Percentiles rank a stretch among this genome's conserved stretches.
These are phyloP conservation scores for Polyodon spathula DNA, from an alignment of 2,113 vertebrate species.

Conservation along the genomic window DNA sequence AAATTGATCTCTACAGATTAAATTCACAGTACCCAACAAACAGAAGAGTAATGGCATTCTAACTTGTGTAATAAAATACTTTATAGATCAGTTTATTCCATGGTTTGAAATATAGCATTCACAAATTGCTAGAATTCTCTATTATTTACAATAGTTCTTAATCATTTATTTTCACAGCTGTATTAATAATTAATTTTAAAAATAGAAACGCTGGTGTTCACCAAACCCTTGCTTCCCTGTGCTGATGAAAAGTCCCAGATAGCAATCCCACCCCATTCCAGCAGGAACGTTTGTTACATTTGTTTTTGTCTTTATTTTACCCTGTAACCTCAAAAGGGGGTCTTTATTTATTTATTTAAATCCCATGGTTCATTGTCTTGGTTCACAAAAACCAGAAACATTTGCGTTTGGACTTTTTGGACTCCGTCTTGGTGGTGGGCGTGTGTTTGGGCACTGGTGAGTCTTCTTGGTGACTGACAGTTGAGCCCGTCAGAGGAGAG, in stretches of 20 bases:
- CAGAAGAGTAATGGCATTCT: conserved; percentile 11
- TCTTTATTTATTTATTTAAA: not conserved
- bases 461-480: not conserved
- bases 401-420: conserved; percentile 58
- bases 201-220: conserved; percentile 60
- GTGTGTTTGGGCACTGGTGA: conserved; percentile 10
- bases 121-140: conserved; percentile 33
- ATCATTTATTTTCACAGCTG: conserved; percentile 38
- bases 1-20: no score
- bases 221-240: conserved; percentile 53
- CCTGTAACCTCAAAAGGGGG: conserved; percentile 11
- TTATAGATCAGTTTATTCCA: conserved; percentile 22
- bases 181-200: conserved; percentile 40
- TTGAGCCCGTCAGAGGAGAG: conserved; percentile 33
- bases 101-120: conserved; percentile 30
- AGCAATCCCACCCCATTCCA: no score
- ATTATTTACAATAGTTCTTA: conserved; percentile 27
- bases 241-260: conserved; percentile 25
- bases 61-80: conserved; percentile 30
- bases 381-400: conserved; percentile 66
- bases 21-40: no score
- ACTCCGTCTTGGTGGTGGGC: conserved; percentile 21
- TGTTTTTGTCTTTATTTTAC: conserved; percentile 16
- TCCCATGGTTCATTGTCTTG: conserved; percentile 7
- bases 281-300: no score